Conservation (phyloP, 2,888 invertebrate species). For the Napeogenes sylphis region DNA sequence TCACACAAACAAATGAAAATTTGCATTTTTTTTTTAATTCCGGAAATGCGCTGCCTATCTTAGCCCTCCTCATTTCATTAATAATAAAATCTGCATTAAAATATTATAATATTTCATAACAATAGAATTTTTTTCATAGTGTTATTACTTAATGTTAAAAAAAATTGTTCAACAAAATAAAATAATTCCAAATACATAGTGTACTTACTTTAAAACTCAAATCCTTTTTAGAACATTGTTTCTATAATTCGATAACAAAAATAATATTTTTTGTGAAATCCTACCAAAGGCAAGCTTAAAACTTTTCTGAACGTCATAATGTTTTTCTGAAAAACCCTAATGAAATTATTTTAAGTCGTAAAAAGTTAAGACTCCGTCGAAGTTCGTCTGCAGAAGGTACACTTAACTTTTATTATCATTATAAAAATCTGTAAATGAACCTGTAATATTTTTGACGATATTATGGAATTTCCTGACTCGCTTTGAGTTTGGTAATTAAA, state of each 20-base stretch:
- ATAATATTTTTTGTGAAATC: background rate
- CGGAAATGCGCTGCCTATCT: too few relatives aligned
- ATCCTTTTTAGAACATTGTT: too few relatives aligned
- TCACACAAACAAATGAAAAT: background rate
- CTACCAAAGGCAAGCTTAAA: background rate
- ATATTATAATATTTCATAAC: too few relatives aligned
- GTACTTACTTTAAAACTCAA: too few relatives aligned
- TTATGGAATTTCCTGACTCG: background rate
- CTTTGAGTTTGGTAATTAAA: constrained; percentile 67
- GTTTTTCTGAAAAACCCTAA: background rate
- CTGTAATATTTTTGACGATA: background rate
- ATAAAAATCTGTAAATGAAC: background rate
- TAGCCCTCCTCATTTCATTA: too few relatives aligned
- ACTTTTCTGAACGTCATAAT: background rate
- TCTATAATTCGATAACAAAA: background rate
- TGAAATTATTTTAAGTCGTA: background rate
- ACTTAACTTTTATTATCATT: constrained; percentile 3
- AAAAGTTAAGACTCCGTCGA: background rate
- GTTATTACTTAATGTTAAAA: too few relatives aligned
- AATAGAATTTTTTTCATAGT: too few relatives aligned
- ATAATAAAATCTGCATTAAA: too few relatives aligned
- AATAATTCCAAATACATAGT: too few relatives aligned
- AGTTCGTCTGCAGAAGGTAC: constrained; percentile 1
- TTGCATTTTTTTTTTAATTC: background rate
- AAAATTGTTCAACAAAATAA: too few relatives aligned